phyloP scores from a whole-genome alignment of 2,797 vertebrate species.

The Phoeniculus purpureus region DNA sequence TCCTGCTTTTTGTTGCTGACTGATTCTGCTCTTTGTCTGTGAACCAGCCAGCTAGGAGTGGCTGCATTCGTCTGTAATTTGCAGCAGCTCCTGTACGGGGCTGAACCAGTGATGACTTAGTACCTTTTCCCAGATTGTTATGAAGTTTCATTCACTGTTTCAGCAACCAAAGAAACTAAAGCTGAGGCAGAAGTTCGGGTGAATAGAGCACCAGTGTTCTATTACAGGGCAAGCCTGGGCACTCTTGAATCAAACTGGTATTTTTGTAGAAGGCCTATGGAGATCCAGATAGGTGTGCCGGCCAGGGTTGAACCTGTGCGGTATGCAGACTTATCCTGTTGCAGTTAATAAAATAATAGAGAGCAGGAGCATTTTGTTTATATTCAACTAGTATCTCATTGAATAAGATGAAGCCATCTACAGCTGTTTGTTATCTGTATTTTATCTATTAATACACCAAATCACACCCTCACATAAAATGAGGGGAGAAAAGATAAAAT shows the following conservation, averaged over 20 bases:
- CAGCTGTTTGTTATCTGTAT: background rate
- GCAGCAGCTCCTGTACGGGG: background rate
- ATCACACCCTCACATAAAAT: background rate
- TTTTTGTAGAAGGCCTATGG: background rate
- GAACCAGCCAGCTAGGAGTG: background rate
- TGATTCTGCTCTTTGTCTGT: background rate
- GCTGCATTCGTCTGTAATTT: conserved; percentile 3
- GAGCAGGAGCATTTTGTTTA: background rate
- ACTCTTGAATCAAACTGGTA: background rate
- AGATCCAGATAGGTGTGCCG: background rate
- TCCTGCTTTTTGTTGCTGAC: conserved; percentile 20
- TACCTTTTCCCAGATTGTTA: background rate
- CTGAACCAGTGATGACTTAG: background rate
- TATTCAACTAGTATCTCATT: background rate
- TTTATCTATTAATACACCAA: background rate
- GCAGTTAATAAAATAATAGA: background rate
- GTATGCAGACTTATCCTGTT: background rate
- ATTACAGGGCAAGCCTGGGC: background rate
- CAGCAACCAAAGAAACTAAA: background rate
- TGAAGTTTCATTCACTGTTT: background rate
- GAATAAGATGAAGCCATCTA: background rate
- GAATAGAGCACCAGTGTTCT: background rate
- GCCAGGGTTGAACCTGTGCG: background rate
- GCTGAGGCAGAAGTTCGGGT: background rate
- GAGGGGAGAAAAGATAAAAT: background rate